phyloP scores from a whole-genome alignment of 2,113 vertebrate species.

The Muscicapa adusta region DNA sequence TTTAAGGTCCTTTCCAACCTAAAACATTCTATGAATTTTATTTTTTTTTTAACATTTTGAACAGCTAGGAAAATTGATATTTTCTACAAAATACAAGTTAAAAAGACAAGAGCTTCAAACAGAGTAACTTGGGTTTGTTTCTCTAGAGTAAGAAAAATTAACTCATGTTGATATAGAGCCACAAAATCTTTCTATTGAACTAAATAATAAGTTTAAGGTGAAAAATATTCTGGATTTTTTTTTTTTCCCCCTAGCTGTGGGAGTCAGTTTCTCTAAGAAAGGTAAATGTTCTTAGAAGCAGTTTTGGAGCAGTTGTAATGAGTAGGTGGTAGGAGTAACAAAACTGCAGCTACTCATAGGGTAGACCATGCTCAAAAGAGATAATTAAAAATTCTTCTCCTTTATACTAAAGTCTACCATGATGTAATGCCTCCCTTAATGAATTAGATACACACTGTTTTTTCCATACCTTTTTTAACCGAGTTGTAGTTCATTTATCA shows the following conservation, averaged over 20 bases:
- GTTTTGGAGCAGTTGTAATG: not conserved
- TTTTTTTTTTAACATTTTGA: not conserved
- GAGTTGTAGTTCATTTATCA: not conserved
- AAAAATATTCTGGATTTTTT: not conserved
- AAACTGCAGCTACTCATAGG: not conserved
- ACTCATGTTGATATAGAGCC: not conserved
- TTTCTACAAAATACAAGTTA: not conserved
- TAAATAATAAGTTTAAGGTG: not conserved
- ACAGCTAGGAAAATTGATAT: not conserved
- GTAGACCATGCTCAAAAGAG: not conserved
- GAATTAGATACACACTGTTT: not conserved
- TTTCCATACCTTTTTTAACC: not conserved
- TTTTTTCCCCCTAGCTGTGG: not conserved
- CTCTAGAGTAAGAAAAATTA: not conserved
- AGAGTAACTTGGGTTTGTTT: not conserved
- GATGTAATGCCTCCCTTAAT: not conserved
- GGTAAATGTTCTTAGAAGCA: not conserved
- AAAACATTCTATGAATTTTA: not conserved
- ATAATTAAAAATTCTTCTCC: not conserved
- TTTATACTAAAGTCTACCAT: not conserved
- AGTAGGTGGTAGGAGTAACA: not conserved
- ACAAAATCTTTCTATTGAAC: not conserved
- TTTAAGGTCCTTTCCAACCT: not conserved
- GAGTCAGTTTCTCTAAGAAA: not conserved
- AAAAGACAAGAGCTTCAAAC: not conserved